Conservation (phyloP, 2,797 vertebrate species). For the Crax fasciolata region DNA sequence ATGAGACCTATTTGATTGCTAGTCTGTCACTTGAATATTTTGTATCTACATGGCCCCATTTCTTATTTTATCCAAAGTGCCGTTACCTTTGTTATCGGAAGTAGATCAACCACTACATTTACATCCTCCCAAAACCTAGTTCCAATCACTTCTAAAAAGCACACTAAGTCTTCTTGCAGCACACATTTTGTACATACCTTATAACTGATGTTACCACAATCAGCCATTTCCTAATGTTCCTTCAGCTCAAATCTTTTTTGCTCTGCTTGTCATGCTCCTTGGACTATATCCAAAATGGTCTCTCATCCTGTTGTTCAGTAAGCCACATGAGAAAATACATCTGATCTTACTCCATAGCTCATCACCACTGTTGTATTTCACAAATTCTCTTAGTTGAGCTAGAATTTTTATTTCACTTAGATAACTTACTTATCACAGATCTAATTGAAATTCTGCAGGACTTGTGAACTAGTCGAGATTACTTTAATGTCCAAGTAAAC, state of each 20-base stretch:
- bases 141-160: neutral
- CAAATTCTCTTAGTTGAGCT: neutral
- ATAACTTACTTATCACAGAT: neutral
- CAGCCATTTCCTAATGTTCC: slow-evolving; percentile 25
- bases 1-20: neutral
- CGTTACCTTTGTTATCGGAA: neutral
- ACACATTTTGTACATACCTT: neutral
- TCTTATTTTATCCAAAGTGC: neutral
- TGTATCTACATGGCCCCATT: neutral
- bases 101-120: neutral
- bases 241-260: neutral
- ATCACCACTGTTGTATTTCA: neutral
- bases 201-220: slow-evolving; percentile 6
- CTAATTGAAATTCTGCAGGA: neutral
- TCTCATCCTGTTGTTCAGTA: slow-evolving; percentile 1
- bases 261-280: slow-evolving; percentile 5
- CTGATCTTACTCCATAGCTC: slow-evolving; percentile 10
- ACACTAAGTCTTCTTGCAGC: neutral
- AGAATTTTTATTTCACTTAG: slow-evolving; percentile 18
- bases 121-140: neutral
- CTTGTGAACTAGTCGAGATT: neutral
- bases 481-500: neutral
- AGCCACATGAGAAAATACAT: neutral
- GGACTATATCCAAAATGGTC: slow-evolving; percentile 1
- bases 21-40: neutral